Conservation (phyloP, 2,888 invertebrate species). For the Diplazon laetatorius region DNA sequence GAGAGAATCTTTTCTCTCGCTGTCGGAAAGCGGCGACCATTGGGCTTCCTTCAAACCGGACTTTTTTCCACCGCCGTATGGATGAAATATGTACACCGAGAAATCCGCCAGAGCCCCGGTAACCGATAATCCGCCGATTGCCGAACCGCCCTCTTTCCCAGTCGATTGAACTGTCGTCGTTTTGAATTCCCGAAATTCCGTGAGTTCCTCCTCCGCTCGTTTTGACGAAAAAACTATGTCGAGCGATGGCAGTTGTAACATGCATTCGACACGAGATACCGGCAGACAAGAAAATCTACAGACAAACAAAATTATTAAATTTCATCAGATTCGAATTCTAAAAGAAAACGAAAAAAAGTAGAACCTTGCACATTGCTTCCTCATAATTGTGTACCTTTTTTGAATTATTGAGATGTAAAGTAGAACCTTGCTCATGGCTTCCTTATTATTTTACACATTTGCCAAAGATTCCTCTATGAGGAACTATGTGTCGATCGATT, state of each 20-base stretch:
- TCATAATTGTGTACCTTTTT: no score
- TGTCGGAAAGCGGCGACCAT: slow-evolving; percentile 93
- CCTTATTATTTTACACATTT: no score
- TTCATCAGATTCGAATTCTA: not conserved
- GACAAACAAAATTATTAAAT: slow-evolving; percentile 8
- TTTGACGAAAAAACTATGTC: slow-evolving; percentile 98
- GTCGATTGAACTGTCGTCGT: slow-evolving; percentile 73
- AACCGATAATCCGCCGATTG: slow-evolving; percentile 94
- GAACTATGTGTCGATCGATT: no score
- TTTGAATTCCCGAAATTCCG: slow-evolving; percentile 81
- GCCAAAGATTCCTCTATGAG: no score
- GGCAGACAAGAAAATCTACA: slow-evolving; percentile 96
- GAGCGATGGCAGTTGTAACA: slow-evolving; percentile 97
- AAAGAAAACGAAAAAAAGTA: no score
- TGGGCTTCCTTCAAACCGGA: slow-evolving; percentile 91
- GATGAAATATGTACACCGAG: slow-evolving; percentile 99
- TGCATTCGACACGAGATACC: slow-evolving; percentile 97
- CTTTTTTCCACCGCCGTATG: slow-evolving; percentile 96
- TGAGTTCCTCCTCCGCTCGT: slow-evolving; percentile 89
- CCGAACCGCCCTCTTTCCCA: slow-evolving; percentile 84
- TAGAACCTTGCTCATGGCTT: no score
- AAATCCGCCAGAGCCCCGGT: slow-evolving; percentile 98
- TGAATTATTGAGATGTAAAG: no score
- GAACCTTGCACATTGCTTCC: no score
- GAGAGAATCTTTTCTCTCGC: slow-evolving; percentile 96